Evolutionary conservation across 2,113 vertebrate species (phyloP).

Genomic region (Xiphorhynchus elegans): DNA sequence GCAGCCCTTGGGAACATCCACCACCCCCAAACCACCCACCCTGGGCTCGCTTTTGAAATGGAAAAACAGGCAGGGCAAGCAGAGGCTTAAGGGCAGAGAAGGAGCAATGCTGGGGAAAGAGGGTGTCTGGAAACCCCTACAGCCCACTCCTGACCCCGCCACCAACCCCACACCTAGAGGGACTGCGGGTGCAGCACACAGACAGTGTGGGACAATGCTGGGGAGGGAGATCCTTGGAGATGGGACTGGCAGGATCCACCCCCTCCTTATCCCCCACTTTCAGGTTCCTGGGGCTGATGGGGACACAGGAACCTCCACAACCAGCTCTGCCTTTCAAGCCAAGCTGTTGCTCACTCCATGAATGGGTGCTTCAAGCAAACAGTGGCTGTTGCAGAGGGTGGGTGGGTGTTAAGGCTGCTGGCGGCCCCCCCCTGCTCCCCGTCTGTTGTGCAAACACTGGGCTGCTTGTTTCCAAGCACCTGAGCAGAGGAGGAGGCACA

Average conservation of each 20-base stretch:
- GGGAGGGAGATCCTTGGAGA: not conserved
- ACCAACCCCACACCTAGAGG: rapidly evolving
- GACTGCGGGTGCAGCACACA: not conserved
- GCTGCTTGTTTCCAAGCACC: not conserved
- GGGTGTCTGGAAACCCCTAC: not conserved
- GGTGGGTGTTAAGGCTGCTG: not conserved
- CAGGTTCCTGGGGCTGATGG: rapidly evolving
- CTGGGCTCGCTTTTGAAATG: rapidly evolving
- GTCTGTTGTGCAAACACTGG: not conserved
- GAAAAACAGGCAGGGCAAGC: not conserved
- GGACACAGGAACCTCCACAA: rapidly evolving
- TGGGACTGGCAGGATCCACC: not conserved
- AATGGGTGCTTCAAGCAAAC: rapidly evolving
- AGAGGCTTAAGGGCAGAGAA: not conserved
- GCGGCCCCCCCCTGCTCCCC: rapidly evolving
- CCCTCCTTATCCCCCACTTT: not conserved
- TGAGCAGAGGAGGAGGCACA: not conserved
- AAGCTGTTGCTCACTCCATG: not conserved
- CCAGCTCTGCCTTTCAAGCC: not conserved
- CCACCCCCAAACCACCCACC: rapidly evolving
- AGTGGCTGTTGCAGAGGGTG: not conserved
- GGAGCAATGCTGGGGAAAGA: rapidly evolving
- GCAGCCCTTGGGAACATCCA: not conserved
- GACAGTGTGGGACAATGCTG: rapidly evolving
- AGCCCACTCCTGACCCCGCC: too few relatives aligned